Evolutionary conservation across 1,140 invertebrate species (phyloP), one percentile per base, ranked within the genome.

Genomic region (Drosophila pseudoananassae): DNA sequence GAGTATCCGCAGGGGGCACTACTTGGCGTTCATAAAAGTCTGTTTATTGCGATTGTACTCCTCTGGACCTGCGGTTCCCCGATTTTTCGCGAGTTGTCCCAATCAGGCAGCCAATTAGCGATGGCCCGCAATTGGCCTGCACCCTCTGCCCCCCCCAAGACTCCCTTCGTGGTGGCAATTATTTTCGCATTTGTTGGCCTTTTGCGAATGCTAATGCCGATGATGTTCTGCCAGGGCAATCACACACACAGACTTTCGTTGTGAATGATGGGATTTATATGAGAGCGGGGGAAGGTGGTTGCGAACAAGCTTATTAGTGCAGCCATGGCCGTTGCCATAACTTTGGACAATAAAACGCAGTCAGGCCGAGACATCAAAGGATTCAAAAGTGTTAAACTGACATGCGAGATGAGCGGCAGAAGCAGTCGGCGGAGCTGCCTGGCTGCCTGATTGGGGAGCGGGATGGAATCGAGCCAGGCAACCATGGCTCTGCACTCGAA

Each of bases 331-430:
- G 74, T 74, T 81, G 82, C 70, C 72, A 88, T 83, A 88, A 88
- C 78, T 83, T 88, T 79, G 83, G 76, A 83, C 83, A 87, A 87
- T 87, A 87, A 87, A 70, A 64, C 57, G 43, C 68, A 68, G 64
- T 50, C 45, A 46, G 27, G 43, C 27, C 20, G 47, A 36, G 53
- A 88, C 79, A 79, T 88, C 76, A 88, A 88, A 89, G 79, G 83
- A 88, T 77, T 88, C 68, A 66, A 81, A 88, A 83, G 83, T 88
- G 83, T 83, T 88, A 88, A 88, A 88, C 83, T 88, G 83, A 88
- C 83, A 88, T 83, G 83, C 84, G 65, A 88, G 65, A 83, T 71
- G 61, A 54, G 70, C 65, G 49, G 65, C 52, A 69, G 45, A 47
- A 61, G 63, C 56, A 63, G 53, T 29, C 50, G 55, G 15, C 4